A percentile compares a stretch with the other conserved stretches of the same genome.
Evolutionary conservation across 2,113 vertebrate species (phyloP).

Genomic region (Diadophis punctatus): DNA sequence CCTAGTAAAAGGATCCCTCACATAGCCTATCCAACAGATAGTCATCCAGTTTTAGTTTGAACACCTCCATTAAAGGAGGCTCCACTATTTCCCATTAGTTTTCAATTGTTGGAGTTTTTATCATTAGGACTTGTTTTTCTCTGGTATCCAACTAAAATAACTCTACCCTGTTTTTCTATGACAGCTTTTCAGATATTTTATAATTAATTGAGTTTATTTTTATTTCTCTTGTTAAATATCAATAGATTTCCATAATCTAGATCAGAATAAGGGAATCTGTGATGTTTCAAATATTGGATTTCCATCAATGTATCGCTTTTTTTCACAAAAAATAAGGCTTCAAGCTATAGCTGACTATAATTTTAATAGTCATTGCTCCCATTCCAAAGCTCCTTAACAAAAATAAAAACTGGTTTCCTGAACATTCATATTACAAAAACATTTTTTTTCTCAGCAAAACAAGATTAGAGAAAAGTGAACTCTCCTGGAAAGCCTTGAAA

Average conservation of each 20-base stretch:
- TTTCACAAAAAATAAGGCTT: background rate
- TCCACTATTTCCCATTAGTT: background rate
- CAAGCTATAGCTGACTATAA: background rate
- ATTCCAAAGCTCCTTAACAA: slow-evolving; percentile 7
- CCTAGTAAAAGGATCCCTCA: background rate
- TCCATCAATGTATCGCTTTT: background rate
- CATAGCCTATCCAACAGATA: background rate
- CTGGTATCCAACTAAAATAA: background rate
- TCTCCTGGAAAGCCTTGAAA: background rate
- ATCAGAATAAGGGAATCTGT: background rate
- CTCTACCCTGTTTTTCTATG: background rate
- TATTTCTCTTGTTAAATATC: background rate
- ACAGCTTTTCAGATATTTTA: background rate
- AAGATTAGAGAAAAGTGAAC: background rate
- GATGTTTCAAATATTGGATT: background rate
- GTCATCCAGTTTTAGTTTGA: background rate
- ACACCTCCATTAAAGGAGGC: background rate
- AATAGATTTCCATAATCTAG: background rate
- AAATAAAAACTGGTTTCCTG: background rate
- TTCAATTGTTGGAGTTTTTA: background rate
- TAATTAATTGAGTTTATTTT: background rate
- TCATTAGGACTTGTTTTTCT: background rate
- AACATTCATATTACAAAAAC: background rate
- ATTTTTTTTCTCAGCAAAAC: background rate
- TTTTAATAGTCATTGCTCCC: background rate